Conservation (phyloP, 2,113 vertebrate genomes). For the Callithrix jacchus region DNA sequence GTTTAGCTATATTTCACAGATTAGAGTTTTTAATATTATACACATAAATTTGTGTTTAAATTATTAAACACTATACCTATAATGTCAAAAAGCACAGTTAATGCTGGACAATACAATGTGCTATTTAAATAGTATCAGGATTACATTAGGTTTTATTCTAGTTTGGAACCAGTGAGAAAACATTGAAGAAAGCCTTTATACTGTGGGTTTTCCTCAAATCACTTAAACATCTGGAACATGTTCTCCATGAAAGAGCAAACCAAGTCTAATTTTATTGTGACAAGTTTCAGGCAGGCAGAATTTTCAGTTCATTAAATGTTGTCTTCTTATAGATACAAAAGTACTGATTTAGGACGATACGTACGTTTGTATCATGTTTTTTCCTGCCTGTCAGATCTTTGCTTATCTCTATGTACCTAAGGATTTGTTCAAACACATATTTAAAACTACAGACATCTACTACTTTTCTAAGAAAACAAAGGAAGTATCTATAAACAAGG, state of each 20-base stretch:
- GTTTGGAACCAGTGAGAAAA: constrained; percentile 46
- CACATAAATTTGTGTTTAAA: constrained; percentile 4
- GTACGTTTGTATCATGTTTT: constrained; percentile 42
- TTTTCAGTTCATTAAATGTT: constrained; percentile 76
- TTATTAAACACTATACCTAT: constrained; percentile 22
- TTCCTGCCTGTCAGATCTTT: constrained; percentile 37
- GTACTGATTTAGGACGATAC: constrained; percentile 67
- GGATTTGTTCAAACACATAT: constrained; percentile 38
- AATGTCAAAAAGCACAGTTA: background rate
- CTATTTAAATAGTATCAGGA: constrained; percentile 24
- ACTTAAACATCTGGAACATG: constrained; percentile 69
- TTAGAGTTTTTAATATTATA: background rate
- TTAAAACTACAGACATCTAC: constrained; percentile 31
- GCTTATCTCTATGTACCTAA: constrained; percentile 54
- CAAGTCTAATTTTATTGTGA: constrained; percentile 73
- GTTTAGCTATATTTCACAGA: constrained; percentile 8
- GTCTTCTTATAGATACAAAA: constrained; percentile 68
- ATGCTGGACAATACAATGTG: background rate
- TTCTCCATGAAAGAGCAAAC: constrained; percentile 61
- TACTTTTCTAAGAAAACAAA: constrained; percentile 40
- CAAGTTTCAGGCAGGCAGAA: constrained; percentile 57
- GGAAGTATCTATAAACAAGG: background rate
- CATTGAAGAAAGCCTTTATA: constrained; percentile 45
- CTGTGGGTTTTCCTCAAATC: constrained; percentile 57
- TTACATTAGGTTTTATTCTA: constrained; percentile 53